These are phyloP conservation scores for Alouatta palliata DNA, from an alignment of 2,113 vertebrate species.

Conservation along the genomic window DNA sequence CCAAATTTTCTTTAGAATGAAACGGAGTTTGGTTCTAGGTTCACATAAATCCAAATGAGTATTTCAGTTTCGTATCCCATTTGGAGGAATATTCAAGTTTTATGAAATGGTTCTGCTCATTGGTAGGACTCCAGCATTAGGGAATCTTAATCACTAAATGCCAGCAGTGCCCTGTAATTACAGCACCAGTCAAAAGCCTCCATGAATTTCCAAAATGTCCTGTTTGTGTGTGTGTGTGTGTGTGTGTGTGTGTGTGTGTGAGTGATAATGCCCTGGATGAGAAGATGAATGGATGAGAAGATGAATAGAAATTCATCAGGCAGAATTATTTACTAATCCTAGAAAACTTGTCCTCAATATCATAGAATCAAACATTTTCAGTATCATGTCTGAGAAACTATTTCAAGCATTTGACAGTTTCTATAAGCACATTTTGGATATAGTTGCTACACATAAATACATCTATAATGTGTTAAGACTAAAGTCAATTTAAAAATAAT, in stretches of 20 bases:
- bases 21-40: neutral
- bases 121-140: too few species aligned
- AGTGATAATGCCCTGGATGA: too few species aligned
- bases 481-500: neutral
- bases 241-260: too few species aligned
- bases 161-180: neutral
- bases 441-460: neutral
- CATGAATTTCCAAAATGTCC: neutral
- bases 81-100: neutral
- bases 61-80: neutral
- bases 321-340: neutral
- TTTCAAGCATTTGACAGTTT: neutral
- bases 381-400: neutral
- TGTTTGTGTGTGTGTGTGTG: neutral
- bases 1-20: neutral
- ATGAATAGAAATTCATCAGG: neutral
- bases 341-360: neutral
- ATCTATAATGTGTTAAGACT: neutral
- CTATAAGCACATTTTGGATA: neutral
- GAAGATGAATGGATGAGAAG: neutral
- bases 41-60: neutral
- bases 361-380: neutral
- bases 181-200: neutral
- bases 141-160: neutral
- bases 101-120: neutral